These are phyloP conservation scores for Chloebia gouldiae DNA, from an alignment of 2,113 vertebrate species.

Conservation along the genomic window DNA sequence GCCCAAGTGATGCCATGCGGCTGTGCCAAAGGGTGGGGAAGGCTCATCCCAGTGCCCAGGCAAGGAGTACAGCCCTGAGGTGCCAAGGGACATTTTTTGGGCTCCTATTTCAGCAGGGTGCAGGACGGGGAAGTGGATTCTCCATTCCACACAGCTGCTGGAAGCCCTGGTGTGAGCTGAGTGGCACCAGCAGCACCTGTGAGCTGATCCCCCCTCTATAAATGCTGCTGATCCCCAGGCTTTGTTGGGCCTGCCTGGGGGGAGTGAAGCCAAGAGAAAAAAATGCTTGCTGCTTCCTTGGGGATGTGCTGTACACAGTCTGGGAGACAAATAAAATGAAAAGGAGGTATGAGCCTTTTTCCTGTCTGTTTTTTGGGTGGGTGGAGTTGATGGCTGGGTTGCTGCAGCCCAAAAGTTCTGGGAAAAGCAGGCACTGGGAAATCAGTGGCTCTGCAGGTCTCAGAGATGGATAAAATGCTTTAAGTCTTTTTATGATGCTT, in stretches of 20 bases:
- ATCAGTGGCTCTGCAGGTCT: background rate
- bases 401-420: too few relatives aligned
- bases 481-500: fast-evolving
- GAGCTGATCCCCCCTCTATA: background rate
- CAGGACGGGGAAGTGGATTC: background rate
- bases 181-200: background rate
- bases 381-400: too few relatives aligned
- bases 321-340: background rate
- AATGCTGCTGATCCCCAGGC: fast-evolving
- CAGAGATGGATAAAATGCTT: background rate
- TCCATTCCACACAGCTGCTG: background rate
- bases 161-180: background rate
- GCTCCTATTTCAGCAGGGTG: too few relatives aligned
- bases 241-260: background rate
- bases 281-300: background rate
- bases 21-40: background rate
- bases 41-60: background rate
- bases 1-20: fast-evolving
- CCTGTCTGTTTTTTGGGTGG: background rate
- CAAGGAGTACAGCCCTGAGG: background rate
- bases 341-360: background rate
- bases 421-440: background rate
- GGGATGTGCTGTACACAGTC: background rate
- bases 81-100: fast-evolving
- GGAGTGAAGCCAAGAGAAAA: background rate